Evolutionary conservation across 1,140 invertebrate genomes (phyloP).

Genomic region (Anastrepha obliqua): DNA sequence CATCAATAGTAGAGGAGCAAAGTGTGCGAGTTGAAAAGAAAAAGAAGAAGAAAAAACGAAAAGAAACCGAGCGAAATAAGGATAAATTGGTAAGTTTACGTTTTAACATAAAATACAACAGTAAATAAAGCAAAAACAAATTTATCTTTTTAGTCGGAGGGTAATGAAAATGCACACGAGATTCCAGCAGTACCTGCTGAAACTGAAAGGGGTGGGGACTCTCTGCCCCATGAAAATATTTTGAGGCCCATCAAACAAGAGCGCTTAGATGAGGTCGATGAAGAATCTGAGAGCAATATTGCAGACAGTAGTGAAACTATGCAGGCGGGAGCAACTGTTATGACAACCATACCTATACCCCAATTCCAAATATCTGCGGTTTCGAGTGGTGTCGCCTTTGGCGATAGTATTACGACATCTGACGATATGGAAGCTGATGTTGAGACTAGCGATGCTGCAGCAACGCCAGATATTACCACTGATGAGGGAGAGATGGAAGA

Average conservation of each 20-base stretch:
- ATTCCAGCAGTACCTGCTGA: not conserved
- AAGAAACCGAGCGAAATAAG: slow-evolving; percentile 56
- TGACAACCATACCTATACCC: slow-evolving; percentile 69
- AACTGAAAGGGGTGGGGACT: not conserved
- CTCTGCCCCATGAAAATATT: not conserved
- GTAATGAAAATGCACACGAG: slow-evolving; percentile 8
- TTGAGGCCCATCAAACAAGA: slow-evolving; percentile 64
- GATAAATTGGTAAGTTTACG: slow-evolving; percentile 40
- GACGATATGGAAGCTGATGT: not conserved
- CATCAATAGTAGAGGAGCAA: slow-evolving; percentile 66
- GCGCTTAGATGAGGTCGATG: slow-evolving; percentile 58
- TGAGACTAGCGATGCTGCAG: not conserved
- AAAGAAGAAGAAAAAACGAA: slow-evolving; percentile 71
- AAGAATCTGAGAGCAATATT: slow-evolving; percentile 9
- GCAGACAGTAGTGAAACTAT: not conserved
- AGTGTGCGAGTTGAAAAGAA: slow-evolving; percentile 57
- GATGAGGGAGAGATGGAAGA: slow-evolving; percentile 56
- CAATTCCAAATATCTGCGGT: slow-evolving; percentile 62
- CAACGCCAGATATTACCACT: not conserved
- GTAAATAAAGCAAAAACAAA: too few relatives aligned
- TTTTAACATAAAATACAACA: not conserved
- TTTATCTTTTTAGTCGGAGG: slow-evolving; percentile 11
- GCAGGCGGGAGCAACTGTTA: slow-evolving; percentile 60
- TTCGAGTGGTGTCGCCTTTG: slow-evolving; percentile 57
- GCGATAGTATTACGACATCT: not conserved